These are phyloP conservation scores for Nephrotoma flavescens DNA, from an alignment of 2,888 invertebrate species.

Conservation along the genomic window DNA sequence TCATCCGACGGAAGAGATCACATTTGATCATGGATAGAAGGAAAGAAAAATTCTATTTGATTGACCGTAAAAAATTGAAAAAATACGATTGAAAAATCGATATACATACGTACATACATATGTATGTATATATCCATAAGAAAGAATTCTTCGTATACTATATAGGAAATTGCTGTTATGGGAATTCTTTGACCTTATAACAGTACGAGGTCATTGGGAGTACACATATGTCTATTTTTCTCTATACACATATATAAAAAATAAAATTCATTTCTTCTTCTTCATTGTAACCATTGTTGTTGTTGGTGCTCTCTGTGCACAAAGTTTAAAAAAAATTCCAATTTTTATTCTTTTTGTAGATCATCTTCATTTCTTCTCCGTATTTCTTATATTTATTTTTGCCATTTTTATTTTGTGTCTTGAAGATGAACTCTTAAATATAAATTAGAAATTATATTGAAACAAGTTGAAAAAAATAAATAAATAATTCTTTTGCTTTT, in stretches of 20 bases:
- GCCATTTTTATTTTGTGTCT: not conserved
- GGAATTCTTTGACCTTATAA: conserved; percentile 4
- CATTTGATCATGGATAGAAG: not conserved
- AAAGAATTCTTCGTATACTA: not conserved
- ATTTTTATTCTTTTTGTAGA: not conserved
- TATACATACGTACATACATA: not conserved
- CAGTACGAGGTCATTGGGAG: conserved; percentile 4
- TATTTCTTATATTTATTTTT: not conserved
- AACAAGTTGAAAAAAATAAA: not conserved
- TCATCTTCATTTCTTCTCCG: conserved; percentile 1
- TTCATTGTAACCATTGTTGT: not conserved
- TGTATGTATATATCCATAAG: not conserved
- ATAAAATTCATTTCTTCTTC: not conserved
- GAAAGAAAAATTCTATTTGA: not conserved
- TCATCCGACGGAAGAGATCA: conserved; percentile 2
- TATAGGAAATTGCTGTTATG: conserved; percentile 3
- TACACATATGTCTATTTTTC: conserved; percentile 4
- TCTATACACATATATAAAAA: not conserved
- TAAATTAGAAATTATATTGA: not conserved
- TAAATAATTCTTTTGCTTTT: not conserved
- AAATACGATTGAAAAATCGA: conserved; percentile 4
- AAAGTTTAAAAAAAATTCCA: not conserved
- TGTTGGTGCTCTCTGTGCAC: not conserved
- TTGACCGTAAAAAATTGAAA: conserved; percentile 4
- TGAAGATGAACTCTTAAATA: not conserved